Evolutionary conservation across 2,888 invertebrate genomes (phyloP), one percentile per base, ranked within the genome.

Genomic region (Lasioglossum zephyrum): DNA sequence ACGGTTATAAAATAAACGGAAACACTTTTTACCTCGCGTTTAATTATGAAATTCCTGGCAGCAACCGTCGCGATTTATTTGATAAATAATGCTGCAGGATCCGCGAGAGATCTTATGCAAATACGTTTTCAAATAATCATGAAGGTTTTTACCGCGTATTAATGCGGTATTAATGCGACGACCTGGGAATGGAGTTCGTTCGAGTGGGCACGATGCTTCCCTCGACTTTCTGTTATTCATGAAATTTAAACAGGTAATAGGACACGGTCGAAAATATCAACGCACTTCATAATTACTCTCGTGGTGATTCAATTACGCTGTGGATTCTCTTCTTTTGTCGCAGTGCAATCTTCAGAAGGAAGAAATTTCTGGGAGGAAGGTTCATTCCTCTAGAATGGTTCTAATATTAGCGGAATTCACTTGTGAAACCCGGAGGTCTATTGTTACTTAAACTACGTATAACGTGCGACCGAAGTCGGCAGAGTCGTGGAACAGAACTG

Each of bases 381-480:
- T 44, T 60, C 70, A n/a, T 78, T 78, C 39, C 60, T 49, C 70
- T 11, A 18, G 31, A 16, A 57, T 18, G 9, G 49, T 36, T 41
- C 16, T 0, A 8, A 39, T 26, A 44, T 26, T 53, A n/a, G 60
- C 47, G 26, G 31, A 79, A 41, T 26, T 16, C 9, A 73, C n/a
- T n/a, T 47, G 49, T 36, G 79, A 79, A 73, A 49, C 47, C n/a
- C 9, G 77, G 18, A n/a, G 73, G 73, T 79, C 47, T 22, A 79
- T 73, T 18, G 41, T 72, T 57, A n/a, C 60, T 81, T 83, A 36
- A 63, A 76, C 13, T 39, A 16, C 22, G 53, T 70, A 8, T 57
- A 76, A 66, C 49, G 18, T 26, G 60, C n/a, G 63, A 73, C 60
- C 31, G 26, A 66, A 82, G 77, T 81, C 41, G 0, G 13, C 36